phyloP scores from a whole-genome alignment of 2,888 invertebrate genomes.

The Thera britannica region DNA sequence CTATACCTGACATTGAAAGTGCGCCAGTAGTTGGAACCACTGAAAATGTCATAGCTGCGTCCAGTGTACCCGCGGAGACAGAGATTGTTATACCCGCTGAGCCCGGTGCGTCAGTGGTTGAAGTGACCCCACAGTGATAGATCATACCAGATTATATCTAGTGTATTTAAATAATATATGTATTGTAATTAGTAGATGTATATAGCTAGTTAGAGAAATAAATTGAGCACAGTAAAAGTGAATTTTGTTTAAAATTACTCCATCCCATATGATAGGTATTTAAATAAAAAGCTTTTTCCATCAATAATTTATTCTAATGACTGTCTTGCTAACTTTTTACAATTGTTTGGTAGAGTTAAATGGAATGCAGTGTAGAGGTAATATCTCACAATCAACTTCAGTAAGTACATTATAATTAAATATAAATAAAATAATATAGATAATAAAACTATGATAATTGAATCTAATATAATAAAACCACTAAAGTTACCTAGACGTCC shows the following conservation, averaged over 20 bases:
- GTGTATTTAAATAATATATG: constrained; percentile 24
- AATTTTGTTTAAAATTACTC: constrained; percentile 4
- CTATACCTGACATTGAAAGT: constrained; percentile 18
- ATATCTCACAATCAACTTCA: constrained; percentile 62
- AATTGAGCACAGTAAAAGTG: constrained; percentile 36
- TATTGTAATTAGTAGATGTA: constrained; percentile 40
- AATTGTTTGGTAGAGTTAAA: constrained; percentile 77
- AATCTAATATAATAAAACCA: constrained; percentile 38
- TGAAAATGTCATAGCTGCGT: constrained; percentile 21
- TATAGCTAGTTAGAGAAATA: constrained; percentile 42
- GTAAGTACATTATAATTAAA: constrained; percentile 49
- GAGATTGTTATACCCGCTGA: constrained; percentile 53
- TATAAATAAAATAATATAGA: constrained; percentile 64
- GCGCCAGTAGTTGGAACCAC: constrained; percentile 30
- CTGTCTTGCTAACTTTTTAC: constrained; percentile 70
- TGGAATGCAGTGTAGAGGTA: constrained; percentile 81
- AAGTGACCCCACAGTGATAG: constrained; percentile 61
- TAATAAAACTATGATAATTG: constrained; percentile 37
- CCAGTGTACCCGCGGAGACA: constrained; percentile 20
- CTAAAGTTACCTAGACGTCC: constrained; percentile 29
- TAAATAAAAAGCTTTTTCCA: constrained; percentile 22
- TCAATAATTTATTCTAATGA: constrained; percentile 63
- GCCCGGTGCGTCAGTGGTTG: constrained; percentile 65
- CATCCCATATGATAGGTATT: neutral
- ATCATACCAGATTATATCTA: constrained; percentile 24